phyloP scores from a whole-genome alignment of 2,888 invertebrate species.

The Gastracanthus pulcherrimus region DNA sequence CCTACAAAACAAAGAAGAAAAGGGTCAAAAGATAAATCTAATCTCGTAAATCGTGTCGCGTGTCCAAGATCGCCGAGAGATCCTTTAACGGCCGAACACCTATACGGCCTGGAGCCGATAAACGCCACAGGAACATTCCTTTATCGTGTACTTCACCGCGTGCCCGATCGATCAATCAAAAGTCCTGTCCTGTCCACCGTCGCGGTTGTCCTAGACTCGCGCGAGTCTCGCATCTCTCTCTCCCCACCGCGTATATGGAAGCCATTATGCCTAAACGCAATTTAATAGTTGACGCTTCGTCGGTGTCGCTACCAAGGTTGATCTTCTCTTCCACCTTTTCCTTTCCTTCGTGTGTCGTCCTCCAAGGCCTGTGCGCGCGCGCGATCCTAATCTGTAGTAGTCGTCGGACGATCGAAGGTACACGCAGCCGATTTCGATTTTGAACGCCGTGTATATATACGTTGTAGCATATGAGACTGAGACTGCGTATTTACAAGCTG shows the following conservation, averaged over 20 bases:
- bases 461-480: neutral
- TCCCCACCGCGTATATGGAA: conserved; percentile 52
- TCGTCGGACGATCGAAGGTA: neutral
- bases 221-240: neutral
- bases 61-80: no score
- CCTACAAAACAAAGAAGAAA: conserved; percentile 5
- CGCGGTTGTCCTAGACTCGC: neutral
- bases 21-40: conserved; percentile 16
- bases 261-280: conserved; percentile 59
- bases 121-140: conserved; percentile 40
- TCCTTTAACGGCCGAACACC: conserved; percentile 57
- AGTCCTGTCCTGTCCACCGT: conserved; percentile 4
- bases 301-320: conserved; percentile 52
- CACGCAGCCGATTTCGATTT: neutral
- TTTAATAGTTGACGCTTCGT: conserved; percentile 58
- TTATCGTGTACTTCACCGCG: conserved; percentile 31
- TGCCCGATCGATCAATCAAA: conserved; percentile 62
- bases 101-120: conserved; percentile 28
- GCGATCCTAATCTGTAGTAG: conserved; percentile 24
- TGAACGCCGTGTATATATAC: neutral
- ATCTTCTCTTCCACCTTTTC: neutral
- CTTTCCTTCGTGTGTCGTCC: neutral
- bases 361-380: neutral
- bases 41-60: conserved; percentile 51
- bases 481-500: neutral